Percentiles rank a stretch among this genome's conserved stretches.
Evolutionary conservation across 2,797 vertebrate species (phyloP).

Genomic region (Alauda arvensis): DNA sequence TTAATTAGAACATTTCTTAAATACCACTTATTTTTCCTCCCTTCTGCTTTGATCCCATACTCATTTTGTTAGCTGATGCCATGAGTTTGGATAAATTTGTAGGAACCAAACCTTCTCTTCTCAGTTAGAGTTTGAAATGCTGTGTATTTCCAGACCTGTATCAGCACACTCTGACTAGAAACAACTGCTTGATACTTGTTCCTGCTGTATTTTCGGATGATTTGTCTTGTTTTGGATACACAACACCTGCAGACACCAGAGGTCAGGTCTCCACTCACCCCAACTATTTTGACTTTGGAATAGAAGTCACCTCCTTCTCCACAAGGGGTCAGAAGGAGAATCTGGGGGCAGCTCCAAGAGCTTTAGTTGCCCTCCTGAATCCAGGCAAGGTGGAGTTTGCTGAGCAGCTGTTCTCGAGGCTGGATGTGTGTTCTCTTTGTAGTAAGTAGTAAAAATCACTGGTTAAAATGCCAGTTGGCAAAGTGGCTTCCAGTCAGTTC

Average conservation of each 20-base stretch:
- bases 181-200: background rate
- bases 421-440: background rate
- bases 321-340: background rate
- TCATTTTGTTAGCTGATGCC: background rate
- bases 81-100: background rate
- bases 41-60: background rate
- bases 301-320: background rate
- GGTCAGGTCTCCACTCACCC: background rate
- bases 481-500: background rate
- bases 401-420: background rate
- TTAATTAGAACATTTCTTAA: constrained; percentile 19
- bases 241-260: fast-evolving
- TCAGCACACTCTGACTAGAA: background rate
- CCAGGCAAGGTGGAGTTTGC: background rate
- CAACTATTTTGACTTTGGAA: fast-evolving
- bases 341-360: background rate
- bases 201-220: background rate
- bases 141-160: background rate
- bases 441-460: background rate
- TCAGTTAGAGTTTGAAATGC: background rate
- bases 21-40: constrained; percentile 12
- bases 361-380: background rate
- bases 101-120: background rate
- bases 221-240: background rate
- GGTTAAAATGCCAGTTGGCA: constrained; percentile 5